A percentile compares a stretch with the other conserved stretches of the same genome.
Conservation (phyloP, 1,140 invertebrate species). For the Micrasema longulum region DNA sequence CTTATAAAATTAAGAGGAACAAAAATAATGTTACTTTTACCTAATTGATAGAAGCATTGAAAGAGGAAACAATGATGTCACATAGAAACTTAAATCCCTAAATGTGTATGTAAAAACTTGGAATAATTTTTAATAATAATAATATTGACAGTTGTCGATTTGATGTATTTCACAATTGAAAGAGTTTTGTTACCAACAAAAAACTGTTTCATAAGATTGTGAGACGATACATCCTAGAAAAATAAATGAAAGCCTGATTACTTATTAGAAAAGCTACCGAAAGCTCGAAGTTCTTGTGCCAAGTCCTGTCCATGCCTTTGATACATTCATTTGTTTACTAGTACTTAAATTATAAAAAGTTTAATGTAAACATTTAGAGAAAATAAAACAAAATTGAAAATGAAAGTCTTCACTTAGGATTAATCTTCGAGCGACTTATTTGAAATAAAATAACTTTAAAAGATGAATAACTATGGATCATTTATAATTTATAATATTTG, state of each 20-base stretch:
- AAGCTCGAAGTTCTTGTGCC: conserved; percentile 54
- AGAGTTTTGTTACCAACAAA: neutral
- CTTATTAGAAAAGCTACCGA: conserved; percentile 51
- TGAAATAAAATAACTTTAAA: too few relatives aligned
- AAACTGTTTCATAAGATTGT: too few relatives aligned
- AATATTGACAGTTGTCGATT: too few relatives aligned
- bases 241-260: conserved; percentile 34
- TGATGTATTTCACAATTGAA: neutral
- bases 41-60: neutral
- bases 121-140: too few relatives aligned
- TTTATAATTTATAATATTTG: neutral
- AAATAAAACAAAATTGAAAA: too few relatives aligned
- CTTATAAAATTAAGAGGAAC: neutral
- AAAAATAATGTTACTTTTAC: neutral
- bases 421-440: too few relatives aligned
- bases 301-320: conserved; percentile 45
- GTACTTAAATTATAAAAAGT: conserved; percentile 17
- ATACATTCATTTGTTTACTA: conserved; percentile 47
- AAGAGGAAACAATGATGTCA: too few relatives aligned
- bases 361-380: too few relatives aligned
- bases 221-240: conserved; percentile 23
- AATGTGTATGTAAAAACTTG: too few relatives aligned
- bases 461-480: neutral
- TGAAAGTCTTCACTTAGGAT: too few relatives aligned
- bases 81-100: too few relatives aligned